Conservation (phyloP, 2,888 invertebrate species). For the Ophioninae sp. region DNA sequence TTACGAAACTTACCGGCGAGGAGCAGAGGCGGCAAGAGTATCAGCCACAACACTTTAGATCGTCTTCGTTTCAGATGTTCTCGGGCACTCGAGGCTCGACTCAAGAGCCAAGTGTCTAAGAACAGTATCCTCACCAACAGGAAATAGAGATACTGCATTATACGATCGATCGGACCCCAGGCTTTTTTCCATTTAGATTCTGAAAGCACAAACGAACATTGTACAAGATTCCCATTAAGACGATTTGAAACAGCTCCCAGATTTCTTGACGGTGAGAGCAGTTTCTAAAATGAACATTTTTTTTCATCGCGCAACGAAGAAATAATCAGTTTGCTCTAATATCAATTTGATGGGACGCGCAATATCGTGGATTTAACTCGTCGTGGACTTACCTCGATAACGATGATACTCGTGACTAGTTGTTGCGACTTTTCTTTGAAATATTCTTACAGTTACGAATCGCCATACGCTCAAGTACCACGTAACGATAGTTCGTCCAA, state of each 20-base stretch:
- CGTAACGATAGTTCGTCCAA: slow-evolving; percentile 63
- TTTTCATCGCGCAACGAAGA: too few relatives aligned
- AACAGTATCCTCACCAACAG: slow-evolving; percentile 73
- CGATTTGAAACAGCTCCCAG: background rate
- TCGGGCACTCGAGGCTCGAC: slow-evolving; percentile 70
- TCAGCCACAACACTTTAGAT: slow-evolving; percentile 77
- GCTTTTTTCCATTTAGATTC: slow-evolving; percentile 73
- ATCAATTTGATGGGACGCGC: too few relatives aligned
- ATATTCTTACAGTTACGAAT: slow-evolving; percentile 69
- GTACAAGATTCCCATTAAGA: slow-evolving; percentile 26
- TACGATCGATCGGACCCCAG: slow-evolving; percentile 67
- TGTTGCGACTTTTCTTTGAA: slow-evolving; percentile 65
- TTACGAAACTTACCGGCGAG: slow-evolving; percentile 83
- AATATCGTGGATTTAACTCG: too few relatives aligned
- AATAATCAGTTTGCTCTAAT: too few relatives aligned
- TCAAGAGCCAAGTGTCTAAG: slow-evolving; percentile 77
- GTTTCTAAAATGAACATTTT: too few relatives aligned
- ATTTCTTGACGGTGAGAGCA: background rate
- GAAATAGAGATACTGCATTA: slow-evolving; percentile 73
- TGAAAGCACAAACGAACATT: slow-evolving; percentile 61
- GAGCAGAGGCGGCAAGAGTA: slow-evolving; percentile 83
- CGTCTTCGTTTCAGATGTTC: slow-evolving; percentile 68
- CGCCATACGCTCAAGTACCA: slow-evolving; percentile 68
- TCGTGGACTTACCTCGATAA: slow-evolving; percentile 66
- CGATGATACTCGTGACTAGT: slow-evolving; percentile 70